These are phyloP conservation scores for Polypterus senegalus DNA, from an alignment of 2,113 vertebrate species.

Conservation along the genomic window DNA sequence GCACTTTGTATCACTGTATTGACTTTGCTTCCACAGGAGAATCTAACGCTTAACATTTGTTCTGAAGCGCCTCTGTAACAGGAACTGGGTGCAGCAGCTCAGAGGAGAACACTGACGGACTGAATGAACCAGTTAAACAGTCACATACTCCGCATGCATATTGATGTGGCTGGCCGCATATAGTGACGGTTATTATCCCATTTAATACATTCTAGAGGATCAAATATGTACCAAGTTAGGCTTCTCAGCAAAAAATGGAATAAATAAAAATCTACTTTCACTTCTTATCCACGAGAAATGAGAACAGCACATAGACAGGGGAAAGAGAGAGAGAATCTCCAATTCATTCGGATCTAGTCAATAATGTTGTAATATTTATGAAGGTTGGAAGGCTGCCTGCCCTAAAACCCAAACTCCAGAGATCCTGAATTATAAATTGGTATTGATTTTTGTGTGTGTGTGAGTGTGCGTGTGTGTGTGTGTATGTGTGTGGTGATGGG, in stretches of 20 bases:
- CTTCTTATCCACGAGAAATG: constrained; percentile 27
- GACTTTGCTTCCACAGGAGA: too few species aligned
- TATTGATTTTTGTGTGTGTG: constrained; percentile 50
- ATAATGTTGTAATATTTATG: constrained; percentile 68
- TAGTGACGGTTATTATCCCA: constrained; percentile 11
- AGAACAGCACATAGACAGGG: constrained; percentile 27
- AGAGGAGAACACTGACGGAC: too few species aligned
- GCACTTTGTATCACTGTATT: too few species aligned
- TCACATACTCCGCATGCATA: not conserved
- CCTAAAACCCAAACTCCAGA: constrained; percentile 62
- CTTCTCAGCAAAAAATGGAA: constrained; percentile 37
- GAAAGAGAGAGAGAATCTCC: constrained; percentile 42
- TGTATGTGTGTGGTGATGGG: constrained; percentile 16
- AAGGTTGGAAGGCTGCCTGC: constrained; percentile 56
- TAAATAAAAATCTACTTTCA: constrained; percentile 37
- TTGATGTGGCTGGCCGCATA: not conserved
- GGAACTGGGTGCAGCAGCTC: too few species aligned
- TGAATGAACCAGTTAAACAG: too few species aligned
- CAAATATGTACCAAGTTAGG: constrained; percentile 34
- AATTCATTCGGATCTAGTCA: constrained; percentile 62
- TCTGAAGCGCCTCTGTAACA: too few species aligned
- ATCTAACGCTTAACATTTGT: too few species aligned
- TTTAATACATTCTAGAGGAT: constrained; percentile 27
- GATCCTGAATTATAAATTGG: constrained; percentile 65
- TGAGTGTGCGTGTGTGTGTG: constrained; percentile 29